Evolutionary conservation across 2,888 invertebrate genomes (phyloP), one percentile per base, ranked within the genome.

Genomic region (Chloroclysta siterata): DNA sequence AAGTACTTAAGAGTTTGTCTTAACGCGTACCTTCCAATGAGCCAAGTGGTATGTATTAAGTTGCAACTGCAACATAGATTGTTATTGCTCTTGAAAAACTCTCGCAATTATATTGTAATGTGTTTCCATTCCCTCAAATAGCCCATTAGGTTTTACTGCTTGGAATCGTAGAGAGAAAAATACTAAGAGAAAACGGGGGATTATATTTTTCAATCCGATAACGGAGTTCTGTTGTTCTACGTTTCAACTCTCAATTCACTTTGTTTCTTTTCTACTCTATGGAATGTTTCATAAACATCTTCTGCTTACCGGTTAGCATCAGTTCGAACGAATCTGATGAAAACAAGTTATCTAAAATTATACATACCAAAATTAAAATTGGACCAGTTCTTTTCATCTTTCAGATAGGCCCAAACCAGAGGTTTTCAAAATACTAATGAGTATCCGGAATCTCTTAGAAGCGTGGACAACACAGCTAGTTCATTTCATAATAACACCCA

Each of bases 111-210:
- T 84, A 84, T 79, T 75, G 79, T 84, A 79, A 85, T 80, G 84
- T 74, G 75, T 77, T 81, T 83, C 83, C 81, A 85, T 86, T 82
- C 77, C 75, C 77, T 75, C 78, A 78, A 84, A 81, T 78, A 74
- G 83, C 76, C 83, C 74, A 82, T 87, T 85, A 79, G 76, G 78
- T 83, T 86, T 87, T 83, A 87, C 81, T 77, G 73, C 81, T 72
- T 69, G 73, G 66, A 69, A 71, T 77, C 78, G 79, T 77, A 78
- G 76, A 71, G 65, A 66, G 75, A 79, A 80, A 80, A 83, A 81
- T 77, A 76, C 77, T 74, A 73, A 75, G 77, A 76, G 76, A 77
- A 83, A 81, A 80, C 72, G 1, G 28, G 77, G 72, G 73, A 68
- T 78, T 73, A 73, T 75, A 74, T 72, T 70, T 51, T 77, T 74